Evolutionary conservation across 2,113 vertebrate genomes (phyloP).

Genomic region (Pyxicephalus adspersus): DNA sequence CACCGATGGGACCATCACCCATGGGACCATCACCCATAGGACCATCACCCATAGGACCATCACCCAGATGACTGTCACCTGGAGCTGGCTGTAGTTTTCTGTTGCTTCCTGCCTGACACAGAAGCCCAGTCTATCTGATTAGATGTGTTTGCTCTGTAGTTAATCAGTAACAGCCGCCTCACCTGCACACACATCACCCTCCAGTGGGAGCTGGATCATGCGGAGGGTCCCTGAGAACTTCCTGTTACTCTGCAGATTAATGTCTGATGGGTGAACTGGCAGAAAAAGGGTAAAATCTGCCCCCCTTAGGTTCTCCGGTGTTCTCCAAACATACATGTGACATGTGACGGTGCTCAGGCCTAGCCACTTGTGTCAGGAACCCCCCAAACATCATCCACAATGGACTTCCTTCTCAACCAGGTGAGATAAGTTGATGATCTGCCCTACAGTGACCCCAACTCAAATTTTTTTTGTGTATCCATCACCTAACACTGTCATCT

Average conservation of each 20-base stretch:
- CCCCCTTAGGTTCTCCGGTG: background rate
- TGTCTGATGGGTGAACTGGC: background rate
- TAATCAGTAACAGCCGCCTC: constrained; percentile 29
- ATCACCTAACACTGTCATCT: background rate
- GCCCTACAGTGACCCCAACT: background rate
- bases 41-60: too few species aligned
- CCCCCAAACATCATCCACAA: background rate
- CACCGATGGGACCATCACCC: too few species aligned
- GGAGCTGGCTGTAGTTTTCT: background rate
- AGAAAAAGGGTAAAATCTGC: background rate
- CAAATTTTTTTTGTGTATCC: background rate
- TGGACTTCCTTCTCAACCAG: constrained; percentile 29
- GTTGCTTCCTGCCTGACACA: background rate
- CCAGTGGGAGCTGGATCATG: background rate
- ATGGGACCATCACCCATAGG: too few species aligned
- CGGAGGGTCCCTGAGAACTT: background rate
- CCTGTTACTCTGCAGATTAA: too few species aligned
- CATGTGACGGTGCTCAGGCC: background rate
- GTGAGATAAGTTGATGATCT: background rate
- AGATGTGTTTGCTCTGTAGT: background rate
- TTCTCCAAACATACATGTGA: background rate
- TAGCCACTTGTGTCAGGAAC: background rate
- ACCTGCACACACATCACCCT: background rate
- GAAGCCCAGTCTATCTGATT: background rate
- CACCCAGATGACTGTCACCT: too few species aligned